Percentiles rank a stretch among this genome's conserved stretches.
phyloP scores from a whole-genome alignment of 2,888 invertebrate genomes.

The Drosophila kanekoi region DNA sequence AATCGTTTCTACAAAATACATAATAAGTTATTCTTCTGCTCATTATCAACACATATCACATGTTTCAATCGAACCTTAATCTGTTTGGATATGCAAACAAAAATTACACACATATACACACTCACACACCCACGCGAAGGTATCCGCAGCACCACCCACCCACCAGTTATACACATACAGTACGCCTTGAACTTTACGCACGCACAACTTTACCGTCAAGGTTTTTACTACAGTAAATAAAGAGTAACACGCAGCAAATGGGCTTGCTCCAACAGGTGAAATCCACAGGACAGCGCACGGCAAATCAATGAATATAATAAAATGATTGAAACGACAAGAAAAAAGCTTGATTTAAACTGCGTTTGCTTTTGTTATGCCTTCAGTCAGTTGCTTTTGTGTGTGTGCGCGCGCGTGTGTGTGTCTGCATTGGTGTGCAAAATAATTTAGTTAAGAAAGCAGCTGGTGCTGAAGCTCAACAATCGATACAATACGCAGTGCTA shows the following conservation, averaged over 20 bases:
- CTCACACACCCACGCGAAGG: neutral
- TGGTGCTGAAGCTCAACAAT: constrained; percentile 29
- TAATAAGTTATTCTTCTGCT: neutral
- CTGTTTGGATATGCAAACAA: constrained; percentile 8
- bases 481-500: constrained; percentile 13
- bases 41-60: neutral
- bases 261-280: constrained; percentile 52
- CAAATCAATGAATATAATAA: neutral
- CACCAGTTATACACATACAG: constrained; percentile 16
- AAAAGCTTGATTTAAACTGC: constrained; percentile 27
- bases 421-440: constrained; percentile 23
- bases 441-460: constrained; percentile 60
- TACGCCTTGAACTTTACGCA: constrained; percentile 53
- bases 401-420: constrained; percentile 6
- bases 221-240: constrained; percentile 22
- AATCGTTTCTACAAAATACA: neutral
- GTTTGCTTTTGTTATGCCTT: constrained; percentile 67
- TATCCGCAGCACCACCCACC: constrained; percentile 35
- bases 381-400: constrained; percentile 9
- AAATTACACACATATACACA: neutral
- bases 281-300: neutral
- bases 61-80: neutral
- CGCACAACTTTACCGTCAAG: constrained; percentile 44
- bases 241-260: neutral
- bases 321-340: constrained; percentile 9